Percentiles rank a stretch among this genome's conserved stretches.
These are phyloP conservation scores for Chelonia mydas DNA, from an alignment of 2,797 vertebrate species.

Conservation along the genomic window DNA sequence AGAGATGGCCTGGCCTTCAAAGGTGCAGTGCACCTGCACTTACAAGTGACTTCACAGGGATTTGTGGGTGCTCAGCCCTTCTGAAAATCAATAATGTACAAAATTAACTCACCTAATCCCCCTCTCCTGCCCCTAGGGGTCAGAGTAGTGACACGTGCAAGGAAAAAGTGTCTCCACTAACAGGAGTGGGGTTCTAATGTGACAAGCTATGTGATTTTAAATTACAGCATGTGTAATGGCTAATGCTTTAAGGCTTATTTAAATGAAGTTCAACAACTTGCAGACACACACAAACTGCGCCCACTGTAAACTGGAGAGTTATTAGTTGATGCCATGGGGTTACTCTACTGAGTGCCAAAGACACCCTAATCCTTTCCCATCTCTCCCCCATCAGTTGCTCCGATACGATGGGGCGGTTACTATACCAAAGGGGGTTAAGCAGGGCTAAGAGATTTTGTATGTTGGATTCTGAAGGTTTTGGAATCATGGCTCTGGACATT, in stretches of 20 bases:
- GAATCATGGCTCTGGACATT: neutral
- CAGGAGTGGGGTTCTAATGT: accelerated
- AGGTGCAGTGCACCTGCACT: neutral
- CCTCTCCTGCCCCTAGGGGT: accelerated
- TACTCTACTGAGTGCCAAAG: accelerated
- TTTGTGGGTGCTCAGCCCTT: accelerated
- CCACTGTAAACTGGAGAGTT: neutral
- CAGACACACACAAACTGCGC: neutral
- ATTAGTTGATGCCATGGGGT: neutral
- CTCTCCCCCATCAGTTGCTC: neutral
- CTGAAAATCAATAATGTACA: accelerated
- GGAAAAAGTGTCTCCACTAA: accelerated
- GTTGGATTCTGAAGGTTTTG: neutral
- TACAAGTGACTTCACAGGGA: neutral
- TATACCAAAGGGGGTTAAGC: accelerated
- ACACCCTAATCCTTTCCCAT: neutral
- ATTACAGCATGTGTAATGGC: accelerated
- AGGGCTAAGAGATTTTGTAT: neutral
- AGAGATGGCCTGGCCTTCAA: neutral
- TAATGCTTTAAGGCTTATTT: neutral
- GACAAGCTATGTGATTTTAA: accelerated
- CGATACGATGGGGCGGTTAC: accelerated
- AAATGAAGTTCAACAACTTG: accelerated
- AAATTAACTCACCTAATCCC: accelerated
- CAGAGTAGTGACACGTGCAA: neutral